Percentiles rank a stretch among this genome's conserved stretches.
phyloP scores from a whole-genome alignment of 2,797 vertebrate species.

The Phaenicophaeus curvirostris region DNA sequence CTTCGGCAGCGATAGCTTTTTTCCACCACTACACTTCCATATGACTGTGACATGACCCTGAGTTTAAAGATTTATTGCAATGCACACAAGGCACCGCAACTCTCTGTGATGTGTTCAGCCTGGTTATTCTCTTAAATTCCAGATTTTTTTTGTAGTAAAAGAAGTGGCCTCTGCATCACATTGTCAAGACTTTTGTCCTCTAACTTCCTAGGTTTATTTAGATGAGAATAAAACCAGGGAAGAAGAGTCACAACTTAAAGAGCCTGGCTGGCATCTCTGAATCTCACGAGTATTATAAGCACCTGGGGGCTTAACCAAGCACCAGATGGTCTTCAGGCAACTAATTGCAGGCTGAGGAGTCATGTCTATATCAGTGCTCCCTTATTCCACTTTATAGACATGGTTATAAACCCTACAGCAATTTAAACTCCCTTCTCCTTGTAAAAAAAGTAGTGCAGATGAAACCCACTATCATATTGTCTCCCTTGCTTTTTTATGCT shows the following conservation, averaged over 20 bases:
- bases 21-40: neutral
- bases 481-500: neutral
- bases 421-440: neutral
- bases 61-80: conserved; percentile 12
- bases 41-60: neutral
- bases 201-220: neutral
- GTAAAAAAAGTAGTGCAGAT: neutral
- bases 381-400: neutral
- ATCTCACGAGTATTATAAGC: neutral
- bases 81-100: neutral
- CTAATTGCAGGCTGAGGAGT: neutral
- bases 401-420: neutral
- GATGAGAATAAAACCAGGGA: neutral
- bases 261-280: neutral
- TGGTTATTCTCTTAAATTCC: neutral
- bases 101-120: neutral
- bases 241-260: neutral
- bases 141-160: neutral
- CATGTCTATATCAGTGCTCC: neutral
- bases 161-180: neutral
- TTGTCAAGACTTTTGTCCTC: neutral
- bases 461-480: neutral
- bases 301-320: conserved; percentile 35
- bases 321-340: conserved; percentile 33
- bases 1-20: neutral